Percentiles rank a stretch among this genome's conserved stretches.
These are phyloP conservation scores for Rutpela maculata DNA, from an alignment of 2,888 invertebrate species.

Conservation along the genomic window DNA sequence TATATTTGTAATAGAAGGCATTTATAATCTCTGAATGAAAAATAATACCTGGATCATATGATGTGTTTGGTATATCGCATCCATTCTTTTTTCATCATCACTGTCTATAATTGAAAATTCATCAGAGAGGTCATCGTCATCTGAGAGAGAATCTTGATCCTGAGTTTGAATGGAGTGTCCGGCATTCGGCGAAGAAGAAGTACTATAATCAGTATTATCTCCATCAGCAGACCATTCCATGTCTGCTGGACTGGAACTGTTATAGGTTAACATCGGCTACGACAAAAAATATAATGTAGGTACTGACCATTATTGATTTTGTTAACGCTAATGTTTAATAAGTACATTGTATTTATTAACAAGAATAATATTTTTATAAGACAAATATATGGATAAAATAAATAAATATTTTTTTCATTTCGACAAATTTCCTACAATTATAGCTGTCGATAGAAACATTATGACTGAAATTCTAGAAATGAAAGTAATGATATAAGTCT, in stretches of 20 bases:
- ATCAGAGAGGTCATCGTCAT: constrained; percentile 80
- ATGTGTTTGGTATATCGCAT: constrained; percentile 63
- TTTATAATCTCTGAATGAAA: too few species aligned
- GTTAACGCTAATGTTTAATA: too few species aligned
- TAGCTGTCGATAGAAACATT: too few species aligned
- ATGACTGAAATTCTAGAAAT: too few species aligned
- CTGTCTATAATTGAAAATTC: constrained; percentile 88
- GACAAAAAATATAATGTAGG: constrained; percentile 30
- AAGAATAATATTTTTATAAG: too few species aligned
- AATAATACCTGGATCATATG: constrained; percentile 62
- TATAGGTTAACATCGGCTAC: constrained; percentile 66
- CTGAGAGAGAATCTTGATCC: constrained; percentile 73
- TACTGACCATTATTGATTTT: too few species aligned
- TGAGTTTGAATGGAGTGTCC: constrained; percentile 56
- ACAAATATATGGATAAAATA: too few species aligned
- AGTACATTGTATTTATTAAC: too few species aligned
- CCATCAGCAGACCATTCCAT: constrained; percentile 72
- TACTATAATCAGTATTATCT: constrained; percentile 70
- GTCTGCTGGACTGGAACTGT: constrained; percentile 59
- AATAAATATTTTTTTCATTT: too few species aligned
- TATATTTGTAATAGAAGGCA: too few species aligned
- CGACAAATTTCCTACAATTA: too few species aligned
- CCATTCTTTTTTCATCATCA: constrained; percentile 80
- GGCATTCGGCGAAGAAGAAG: constrained; percentile 66
- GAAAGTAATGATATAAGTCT: too few species aligned